phyloP scores from a whole-genome alignment of 2,888 invertebrate species.

The Phlogophora meticulosa region DNA sequence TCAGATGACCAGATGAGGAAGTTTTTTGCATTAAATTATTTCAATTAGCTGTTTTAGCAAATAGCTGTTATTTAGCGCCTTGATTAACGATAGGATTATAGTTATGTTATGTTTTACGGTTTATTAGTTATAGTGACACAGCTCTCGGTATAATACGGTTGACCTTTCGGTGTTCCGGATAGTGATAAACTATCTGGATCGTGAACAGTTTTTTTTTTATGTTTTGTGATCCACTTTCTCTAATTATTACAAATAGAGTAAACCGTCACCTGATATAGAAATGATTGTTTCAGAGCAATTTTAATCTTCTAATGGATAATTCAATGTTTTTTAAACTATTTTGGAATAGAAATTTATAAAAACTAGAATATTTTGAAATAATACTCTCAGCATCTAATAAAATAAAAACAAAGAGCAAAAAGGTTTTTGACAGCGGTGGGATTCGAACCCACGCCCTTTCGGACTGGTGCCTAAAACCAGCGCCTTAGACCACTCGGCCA shows the following conservation, averaged over 20 bases:
- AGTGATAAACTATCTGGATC: slow-evolving; percentile 7
- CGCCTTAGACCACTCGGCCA: slow-evolving; percentile 94
- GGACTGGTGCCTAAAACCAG: slow-evolving; percentile 94
- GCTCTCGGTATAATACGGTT: slow-evolving; percentile 2
- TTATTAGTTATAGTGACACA: background rate
- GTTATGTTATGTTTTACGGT: slow-evolving; percentile 13
- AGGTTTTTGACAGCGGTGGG: slow-evolving; percentile 91
- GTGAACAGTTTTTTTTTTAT: background rate
- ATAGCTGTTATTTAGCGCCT: background rate
- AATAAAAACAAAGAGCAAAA: slow-evolving; percentile 64
- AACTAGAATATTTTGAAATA: no score
- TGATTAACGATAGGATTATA: slow-evolving; percentile 11
- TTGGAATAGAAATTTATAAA: no score
- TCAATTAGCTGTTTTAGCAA: slow-evolving; percentile 26
- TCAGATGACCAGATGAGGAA: background rate
- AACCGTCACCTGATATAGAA: no score
- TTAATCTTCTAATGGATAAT: no score
- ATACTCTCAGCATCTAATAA: background rate
- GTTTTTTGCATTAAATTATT: slow-evolving; percentile 17
- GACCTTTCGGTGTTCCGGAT: no score
- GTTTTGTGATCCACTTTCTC: background rate
- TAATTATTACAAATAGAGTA: background rate
- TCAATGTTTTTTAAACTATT: background rate
- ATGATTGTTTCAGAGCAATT: no score
- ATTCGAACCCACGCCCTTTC: slow-evolving; percentile 94